Evolutionary conservation across 2,888 invertebrate species (phyloP), one percentile per base, ranked within the genome.

Genomic region (Chelonus formosanus): DNA sequence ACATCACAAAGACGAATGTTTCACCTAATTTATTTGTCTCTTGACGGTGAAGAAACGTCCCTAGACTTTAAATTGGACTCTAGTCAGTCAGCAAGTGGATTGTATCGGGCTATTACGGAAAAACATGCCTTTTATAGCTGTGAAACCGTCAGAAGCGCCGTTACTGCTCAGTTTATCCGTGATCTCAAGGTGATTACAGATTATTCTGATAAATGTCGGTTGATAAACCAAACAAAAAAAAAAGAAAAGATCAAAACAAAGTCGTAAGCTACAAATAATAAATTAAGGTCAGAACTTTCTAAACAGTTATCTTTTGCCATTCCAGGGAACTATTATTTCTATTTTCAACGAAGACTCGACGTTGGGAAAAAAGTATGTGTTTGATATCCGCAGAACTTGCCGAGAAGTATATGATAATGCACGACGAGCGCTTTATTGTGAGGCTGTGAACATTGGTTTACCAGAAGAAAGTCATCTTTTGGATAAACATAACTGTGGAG

Each of bases 121-220:
- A 94, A 94, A 75, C 95, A 95, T 83, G 95, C 95, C 53, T 96
- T 96, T 86, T 96, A 94, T 85, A 94, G 94, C 83, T 95, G 95
- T 85, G 95, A 96, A 84, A 95, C 95, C 0, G 95, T 96, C 8
- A 88, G 95, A 53, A 92, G 89, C 70, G 94, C 93, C 67, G 95
- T 96, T 60, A 94, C 94, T 0, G 91, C 93, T 59, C 96, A 96
- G 85, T 95, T 93, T 81, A 94, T 94, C 63, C 88, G 95, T 70
- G 95, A 95, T 85, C 87, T 96, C 71, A 95, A 93, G 88, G 90
- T 90, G 78, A 72, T 20, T 75, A 60, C 1, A 40, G 4, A 10
- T n/a, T 20, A 47, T 58, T 40, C 8, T 20, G 20, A 20, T 20
- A 20, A 35, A n/a, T n/a, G n/a, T n/a, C n/a, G 40, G 5, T 44